Evolutionary conservation across 2,113 vertebrate genomes (phyloP).

Genomic region (Pseudolaguvia tuberculata): DNA sequence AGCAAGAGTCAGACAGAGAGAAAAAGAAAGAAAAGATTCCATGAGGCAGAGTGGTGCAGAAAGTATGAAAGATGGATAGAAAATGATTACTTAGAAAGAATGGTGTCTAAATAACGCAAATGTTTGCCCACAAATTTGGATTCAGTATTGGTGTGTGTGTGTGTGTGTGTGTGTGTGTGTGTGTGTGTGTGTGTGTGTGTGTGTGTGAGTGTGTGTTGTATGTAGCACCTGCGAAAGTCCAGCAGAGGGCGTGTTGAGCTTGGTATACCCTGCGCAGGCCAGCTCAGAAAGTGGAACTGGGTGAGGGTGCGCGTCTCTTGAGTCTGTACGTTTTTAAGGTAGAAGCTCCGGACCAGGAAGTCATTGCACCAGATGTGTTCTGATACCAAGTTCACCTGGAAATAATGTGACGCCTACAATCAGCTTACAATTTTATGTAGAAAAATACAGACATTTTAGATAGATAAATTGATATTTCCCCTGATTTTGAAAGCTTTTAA

Average conservation of each 20-base stretch:
- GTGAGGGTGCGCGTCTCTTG: constrained; percentile 96
- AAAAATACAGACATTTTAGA: neutral
- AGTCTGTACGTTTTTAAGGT: constrained; percentile 96
- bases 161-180: neutral
- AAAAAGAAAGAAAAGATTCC: neutral
- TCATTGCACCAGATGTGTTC: constrained; percentile 99
- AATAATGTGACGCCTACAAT: neutral
- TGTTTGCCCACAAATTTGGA: neutral
- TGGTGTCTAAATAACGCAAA: neutral
- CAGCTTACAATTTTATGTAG: neutral
- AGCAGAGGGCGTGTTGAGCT: constrained; percentile 88
- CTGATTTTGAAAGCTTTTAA: neutral
- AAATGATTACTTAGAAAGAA: neutral
- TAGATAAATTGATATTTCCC: neutral
- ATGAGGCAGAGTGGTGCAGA: neutral
- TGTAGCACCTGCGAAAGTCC: constrained; percentile 89
- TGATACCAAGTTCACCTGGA: constrained; percentile 93
- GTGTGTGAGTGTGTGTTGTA: no score
- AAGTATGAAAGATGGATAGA: neutral
- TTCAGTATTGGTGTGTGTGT: no score
- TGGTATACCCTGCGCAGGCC: constrained; percentile 92
- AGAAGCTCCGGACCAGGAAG: constrained; percentile 96
- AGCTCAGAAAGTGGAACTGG: constrained; percentile 99
- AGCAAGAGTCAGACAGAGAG: neutral
- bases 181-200: neutral